Conservation (phyloP, 2,888 invertebrate species). For the Mystacides longicornis region DNA sequence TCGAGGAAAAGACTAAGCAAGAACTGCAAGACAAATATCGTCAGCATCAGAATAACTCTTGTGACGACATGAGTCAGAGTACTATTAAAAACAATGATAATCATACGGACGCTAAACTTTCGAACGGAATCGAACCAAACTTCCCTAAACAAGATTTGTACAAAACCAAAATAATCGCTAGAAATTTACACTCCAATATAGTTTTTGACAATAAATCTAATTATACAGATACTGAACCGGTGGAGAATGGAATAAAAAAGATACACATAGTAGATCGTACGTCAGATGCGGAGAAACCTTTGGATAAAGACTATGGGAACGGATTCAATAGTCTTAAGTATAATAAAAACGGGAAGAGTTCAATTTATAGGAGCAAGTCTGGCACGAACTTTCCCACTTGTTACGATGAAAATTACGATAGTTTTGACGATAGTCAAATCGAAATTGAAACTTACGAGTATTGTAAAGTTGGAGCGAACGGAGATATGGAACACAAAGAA, state of each 20-base stretch:
- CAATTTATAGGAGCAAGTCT: slow-evolving; percentile 24
- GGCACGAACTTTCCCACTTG: slow-evolving; percentile 25
- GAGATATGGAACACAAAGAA: not conserved
- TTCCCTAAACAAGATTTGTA: not conserved
- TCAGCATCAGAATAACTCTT: slow-evolving; percentile 1
- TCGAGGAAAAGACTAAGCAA: slow-evolving; percentile 6
- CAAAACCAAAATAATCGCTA: slow-evolving; percentile 20
- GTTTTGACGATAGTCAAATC: slow-evolving; percentile 34
- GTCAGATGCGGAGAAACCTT: slow-evolving; percentile 11
- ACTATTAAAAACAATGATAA: slow-evolving; percentile 1
- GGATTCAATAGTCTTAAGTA: slow-evolving; percentile 20
- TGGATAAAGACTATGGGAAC: slow-evolving; percentile 9
- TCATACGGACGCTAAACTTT: not conserved
- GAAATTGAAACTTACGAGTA: slow-evolving; percentile 21
- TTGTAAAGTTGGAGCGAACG: no score
- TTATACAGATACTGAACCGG: slow-evolving; percentile 19
- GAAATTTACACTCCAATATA: slow-evolving; percentile 24
- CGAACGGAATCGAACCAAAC: slow-evolving; percentile 5
- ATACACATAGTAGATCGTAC: slow-evolving; percentile 13
- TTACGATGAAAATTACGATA: slow-evolving; percentile 37
- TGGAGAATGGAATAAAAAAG: slow-evolving; percentile 19
- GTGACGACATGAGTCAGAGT: slow-evolving; percentile 3
- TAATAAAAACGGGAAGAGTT: slow-evolving; percentile 21
- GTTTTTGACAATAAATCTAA: slow-evolving; percentile 21
- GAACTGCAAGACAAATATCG: slow-evolving; percentile 7